Percentiles rank a stretch among this genome's conserved stretches.
Conservation (phyloP, 2,113 vertebrate species). For the Sinocyclocheilus rhinocerous region DNA sequence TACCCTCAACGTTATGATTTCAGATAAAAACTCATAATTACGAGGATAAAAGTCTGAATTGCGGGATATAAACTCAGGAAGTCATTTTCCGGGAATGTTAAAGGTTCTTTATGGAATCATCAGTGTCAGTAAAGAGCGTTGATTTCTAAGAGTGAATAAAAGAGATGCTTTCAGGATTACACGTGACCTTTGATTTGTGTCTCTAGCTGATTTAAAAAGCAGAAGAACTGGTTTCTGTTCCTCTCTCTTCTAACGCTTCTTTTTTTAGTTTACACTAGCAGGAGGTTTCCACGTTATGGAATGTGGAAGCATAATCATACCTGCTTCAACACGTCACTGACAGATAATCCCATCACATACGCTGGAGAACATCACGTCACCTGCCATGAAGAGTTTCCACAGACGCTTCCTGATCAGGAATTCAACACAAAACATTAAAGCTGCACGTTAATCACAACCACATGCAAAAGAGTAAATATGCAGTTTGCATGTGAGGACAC, state of each 20-base stretch:
- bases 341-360: not conserved
- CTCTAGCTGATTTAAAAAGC: not conserved
- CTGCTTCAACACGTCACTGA: not conserved
- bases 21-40: too few species aligned
- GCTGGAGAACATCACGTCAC: too few species aligned
- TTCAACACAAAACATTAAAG: not conserved
- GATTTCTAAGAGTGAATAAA: not conserved
- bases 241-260: not conserved
- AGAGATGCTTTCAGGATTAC: not conserved
- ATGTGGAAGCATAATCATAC: not conserved
- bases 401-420: not conserved
- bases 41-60: too few species aligned
- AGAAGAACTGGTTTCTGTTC: conserved; percentile 10
- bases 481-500: not conserved
- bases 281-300: not conserved
- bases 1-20: too few species aligned
- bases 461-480: not conserved
- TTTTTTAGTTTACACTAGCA: not conserved
- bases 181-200: not conserved
- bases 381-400: not conserved
- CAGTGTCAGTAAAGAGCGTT: not conserved
- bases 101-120: not conserved
- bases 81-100: not conserved
- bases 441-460: not conserved
- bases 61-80: too few species aligned